Evolutionary conservation across 2,113 vertebrate species (phyloP).

Genomic region (Hystrix cristata): DNA sequence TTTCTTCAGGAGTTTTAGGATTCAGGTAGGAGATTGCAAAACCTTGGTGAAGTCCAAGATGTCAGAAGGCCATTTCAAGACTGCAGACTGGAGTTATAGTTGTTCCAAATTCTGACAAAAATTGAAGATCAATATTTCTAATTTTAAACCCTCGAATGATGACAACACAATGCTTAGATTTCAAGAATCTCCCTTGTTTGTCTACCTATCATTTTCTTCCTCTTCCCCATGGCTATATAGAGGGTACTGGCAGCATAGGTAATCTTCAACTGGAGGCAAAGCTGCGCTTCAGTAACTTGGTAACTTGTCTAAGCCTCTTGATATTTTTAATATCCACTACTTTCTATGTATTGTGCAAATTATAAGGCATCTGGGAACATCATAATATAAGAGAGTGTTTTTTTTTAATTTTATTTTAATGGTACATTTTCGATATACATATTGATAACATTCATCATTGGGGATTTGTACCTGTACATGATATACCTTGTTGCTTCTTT

Average conservation of each 20-base stretch:
- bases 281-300: background rate
- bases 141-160: background rate
- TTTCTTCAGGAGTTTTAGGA: too few relatives aligned
- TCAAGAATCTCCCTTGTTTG: background rate
- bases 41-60: too few relatives aligned
- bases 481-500: too few relatives aligned
- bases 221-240: background rate
- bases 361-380: background rate
- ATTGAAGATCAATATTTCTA: background rate
- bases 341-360: background rate
- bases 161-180: background rate
- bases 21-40: too few relatives aligned
- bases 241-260: background rate
- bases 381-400: too few relatives aligned
- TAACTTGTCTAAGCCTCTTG: background rate
- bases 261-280: too few relatives aligned
- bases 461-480: too few relatives aligned
- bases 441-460: too few relatives aligned
- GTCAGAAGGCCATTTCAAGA: too few relatives aligned
- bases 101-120: background rate
- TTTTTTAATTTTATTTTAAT: too few relatives aligned
- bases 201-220: background rate
- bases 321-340: background rate
- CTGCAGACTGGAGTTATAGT: background rate
- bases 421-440: too few relatives aligned